phyloP scores from a whole-genome alignment of 1,140 invertebrate genomes.

The Caenorhabditis remanei region DNA sequence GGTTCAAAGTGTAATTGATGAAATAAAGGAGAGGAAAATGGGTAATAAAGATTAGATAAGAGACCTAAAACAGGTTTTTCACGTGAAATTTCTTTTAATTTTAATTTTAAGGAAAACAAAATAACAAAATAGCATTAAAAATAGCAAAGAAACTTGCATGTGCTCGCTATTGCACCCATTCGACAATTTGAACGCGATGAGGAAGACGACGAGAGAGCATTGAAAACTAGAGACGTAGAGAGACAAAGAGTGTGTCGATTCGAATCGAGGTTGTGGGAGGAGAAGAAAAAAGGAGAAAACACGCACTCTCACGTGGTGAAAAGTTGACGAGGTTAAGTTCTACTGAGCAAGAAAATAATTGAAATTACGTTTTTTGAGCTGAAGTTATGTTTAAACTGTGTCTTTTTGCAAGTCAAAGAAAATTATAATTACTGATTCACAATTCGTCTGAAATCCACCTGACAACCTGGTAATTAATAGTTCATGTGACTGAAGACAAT shows the following conservation, averaged over 20 bases:
- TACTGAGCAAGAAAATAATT: not conserved
- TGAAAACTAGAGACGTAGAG: conserved; percentile 11
- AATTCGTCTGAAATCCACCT: too few relatives aligned
- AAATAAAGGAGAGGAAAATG: not conserved
- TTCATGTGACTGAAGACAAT: too few relatives aligned
- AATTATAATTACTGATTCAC: too few relatives aligned
- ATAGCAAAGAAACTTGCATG: not conserved
- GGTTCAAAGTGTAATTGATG: conserved; percentile 31
- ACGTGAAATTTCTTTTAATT: not conserved
- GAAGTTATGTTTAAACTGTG: too few relatives aligned
- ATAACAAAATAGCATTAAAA: not conserved
- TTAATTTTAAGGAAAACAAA: not conserved
- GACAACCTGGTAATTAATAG: too few relatives aligned
- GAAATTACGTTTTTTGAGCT: too few relatives aligned
- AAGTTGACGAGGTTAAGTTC: conserved; percentile 3
- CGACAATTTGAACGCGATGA: conserved; percentile 18
- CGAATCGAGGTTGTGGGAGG: not conserved
- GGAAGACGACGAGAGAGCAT: conserved; percentile 14
- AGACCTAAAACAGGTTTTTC: conserved; percentile 28
- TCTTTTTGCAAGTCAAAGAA: too few relatives aligned
- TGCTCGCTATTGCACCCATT: not conserved
- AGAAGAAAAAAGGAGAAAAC: conserved; percentile 21
- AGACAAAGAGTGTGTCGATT: conserved; percentile 46
- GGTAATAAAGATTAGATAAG: conserved; percentile 53
- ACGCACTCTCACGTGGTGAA: conserved; percentile 54